Base-by-base conservation (phyloP, 2,797 vertebrate species). In the Sebastes trivittatus region DNA sequence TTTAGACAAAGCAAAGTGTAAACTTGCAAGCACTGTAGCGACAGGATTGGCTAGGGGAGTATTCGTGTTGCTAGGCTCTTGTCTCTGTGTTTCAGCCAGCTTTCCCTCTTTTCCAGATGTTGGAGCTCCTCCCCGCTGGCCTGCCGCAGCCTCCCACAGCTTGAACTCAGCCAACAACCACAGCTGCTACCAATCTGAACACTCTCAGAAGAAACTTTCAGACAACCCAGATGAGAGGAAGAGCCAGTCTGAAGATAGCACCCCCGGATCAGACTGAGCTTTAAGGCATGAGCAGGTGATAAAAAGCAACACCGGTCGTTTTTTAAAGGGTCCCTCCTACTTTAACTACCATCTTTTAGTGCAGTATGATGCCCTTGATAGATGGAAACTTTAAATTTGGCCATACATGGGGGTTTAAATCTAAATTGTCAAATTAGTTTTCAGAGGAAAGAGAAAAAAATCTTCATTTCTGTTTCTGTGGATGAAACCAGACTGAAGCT, bases 181-280 rank as follows among this genome's bases (percentile, higher is more conserved):
- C 95, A 95, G 94, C 95, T 95, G 95, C 90, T 90, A 92, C 89
- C 92, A 94, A 94, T 95, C 90, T 90, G 82, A 90, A 36, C 18
- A 66, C 82, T 80, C 75, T 66, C 73, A 78, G 27, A 78, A 70
- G 84, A 86, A 83, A 79, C 79, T 85, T 84, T 74, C 75, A 88
- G 87, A 87, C 52, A 2, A 79, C 73, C 75, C 38, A 80, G 81
- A 84, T 77, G 77, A 90, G 85, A 87, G 80, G 83, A 90, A 81
- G 86, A 78, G 25, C 49, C 59, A 61, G 77, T 81, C 77, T 86
- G 81, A 70, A 62, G 85, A 83, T 16, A 76, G 76, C 36, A 60
- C 36, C 30, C 22, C 22, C 30, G 67, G 81, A 83, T 83, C 80
- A 86, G 84, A 84, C 52, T 14, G 77, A 6, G 56, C 52, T 88